phyloP scores from a whole-genome alignment of 37 sponge, comb jelly and placozoan species.

The Chondrilla cf. caribensis region DNA sequence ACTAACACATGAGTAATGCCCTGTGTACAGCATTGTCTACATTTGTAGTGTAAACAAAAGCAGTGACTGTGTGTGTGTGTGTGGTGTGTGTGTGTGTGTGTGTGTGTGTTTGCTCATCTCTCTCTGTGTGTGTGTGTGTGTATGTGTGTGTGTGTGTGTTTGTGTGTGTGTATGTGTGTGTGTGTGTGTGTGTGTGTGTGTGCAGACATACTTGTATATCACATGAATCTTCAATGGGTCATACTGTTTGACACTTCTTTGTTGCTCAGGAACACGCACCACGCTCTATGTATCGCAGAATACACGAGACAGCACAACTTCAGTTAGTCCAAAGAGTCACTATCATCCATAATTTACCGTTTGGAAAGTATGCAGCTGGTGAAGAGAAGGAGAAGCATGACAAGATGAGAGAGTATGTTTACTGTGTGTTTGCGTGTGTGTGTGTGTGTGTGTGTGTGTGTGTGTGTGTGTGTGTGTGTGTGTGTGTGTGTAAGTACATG shows the following conservation, averaged over 20 bases:
- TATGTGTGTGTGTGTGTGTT: constrained; percentile 49
- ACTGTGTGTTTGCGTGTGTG: not conserved
- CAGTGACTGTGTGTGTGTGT: too few species aligned
- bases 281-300: not conserved
- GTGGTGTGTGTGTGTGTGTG: constrained; percentile 35
- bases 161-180: constrained; percentile 39
- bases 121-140: constrained; percentile 42
- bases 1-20: too few species aligned
- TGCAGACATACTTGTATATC: not conserved
- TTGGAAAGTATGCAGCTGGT: constrained; percentile 29
- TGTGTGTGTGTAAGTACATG: not conserved
- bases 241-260: too few species aligned
- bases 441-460: not conserved
- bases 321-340: constrained; percentile 62
- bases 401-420: constrained; percentile 25
- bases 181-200: constrained; percentile 45
- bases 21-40: too few species aligned
- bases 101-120: constrained; percentile 34
- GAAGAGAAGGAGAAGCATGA: constrained; percentile 39
- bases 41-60: too few species aligned
- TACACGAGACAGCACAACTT: constrained; percentile 46
- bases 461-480: constrained; percentile 41
- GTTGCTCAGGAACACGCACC: constrained; percentile 10
- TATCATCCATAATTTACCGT: constrained; percentile 72
- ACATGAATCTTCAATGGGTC: not conserved